Evolutionary conservation across 2,888 invertebrate species (phyloP), one percentile per base, ranked within the genome.

Genomic region (Anticlea derivata): DNA sequence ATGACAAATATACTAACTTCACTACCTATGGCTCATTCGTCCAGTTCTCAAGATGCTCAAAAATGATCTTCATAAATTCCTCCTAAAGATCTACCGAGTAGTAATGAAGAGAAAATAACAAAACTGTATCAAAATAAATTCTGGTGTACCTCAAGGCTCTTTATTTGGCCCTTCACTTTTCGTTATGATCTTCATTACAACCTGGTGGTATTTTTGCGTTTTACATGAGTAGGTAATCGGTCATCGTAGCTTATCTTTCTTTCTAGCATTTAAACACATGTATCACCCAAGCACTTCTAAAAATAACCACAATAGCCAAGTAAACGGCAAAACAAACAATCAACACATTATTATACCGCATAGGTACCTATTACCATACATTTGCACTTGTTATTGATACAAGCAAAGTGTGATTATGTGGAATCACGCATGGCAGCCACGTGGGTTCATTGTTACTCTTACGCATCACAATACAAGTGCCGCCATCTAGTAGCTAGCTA

Each of bases 341-440:
- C 48, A 41, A 27, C 46, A 49, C 48, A 48, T 56, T 50, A 56
- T 51, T 53, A 58, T 64, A 53, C 55, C 51, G 59, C 61, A 63
- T 17, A n/a, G n/a, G n/a, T n/a, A n/a, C n/a, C 60, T 45, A 65
- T 72, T 66, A 63, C 45, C 63, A 59, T 57, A 56, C 10, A 55
- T 60, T 65, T 67, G 63, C 66, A 67, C 60, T 59, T 54, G 61
- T 61, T 66, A 62, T 65, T 65, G 60, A 58, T 63, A 70, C 56
- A 55, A 54, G 58, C 63, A 50, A 52, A 59, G 58, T 35, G 53
- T 45, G 43, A 44, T 38, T 38, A 47, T 51, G 47, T 53, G 40
- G 43, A 57, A 55, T 55, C 55, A 51, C 34, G 53, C 48, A 52
- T 56, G 48, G 50, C 35, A 38, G 47, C 52, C 52, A 56, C 40